These are phyloP conservation scores for Lophius piscatorius DNA, from an alignment of 2,113 vertebrate species.

Conservation along the genomic window DNA sequence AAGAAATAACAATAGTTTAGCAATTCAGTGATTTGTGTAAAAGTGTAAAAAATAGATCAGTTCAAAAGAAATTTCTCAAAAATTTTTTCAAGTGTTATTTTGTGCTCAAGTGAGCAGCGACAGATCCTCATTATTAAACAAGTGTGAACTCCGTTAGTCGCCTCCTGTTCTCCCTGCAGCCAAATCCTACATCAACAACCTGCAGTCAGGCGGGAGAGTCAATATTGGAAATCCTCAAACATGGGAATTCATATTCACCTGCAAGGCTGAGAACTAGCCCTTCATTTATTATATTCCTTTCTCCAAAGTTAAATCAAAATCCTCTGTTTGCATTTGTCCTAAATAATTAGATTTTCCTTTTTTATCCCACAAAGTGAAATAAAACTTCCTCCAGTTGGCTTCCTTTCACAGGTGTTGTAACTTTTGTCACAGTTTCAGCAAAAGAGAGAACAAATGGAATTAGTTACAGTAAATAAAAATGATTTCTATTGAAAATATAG, in stretches of 20 bases:
- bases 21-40: slow-evolving; percentile 57
- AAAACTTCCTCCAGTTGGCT: neutral
- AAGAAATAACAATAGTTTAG: slow-evolving; percentile 60
- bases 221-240: neutral
- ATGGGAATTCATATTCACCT: no score
- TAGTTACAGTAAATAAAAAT: no score
- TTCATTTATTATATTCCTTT: no score
- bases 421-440: no score
- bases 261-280: neutral
- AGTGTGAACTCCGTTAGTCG: slow-evolving; percentile 34
- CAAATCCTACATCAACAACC: slow-evolving; percentile 6
- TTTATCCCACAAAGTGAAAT: no score
- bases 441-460: no score
- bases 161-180: slow-evolving; percentile 39
- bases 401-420: no score
- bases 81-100: slow-evolving; percentile 41
- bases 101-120: slow-evolving; percentile 21
- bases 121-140: slow-evolving; percentile 17
- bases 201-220: neutral
- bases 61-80: slow-evolving; percentile 13
- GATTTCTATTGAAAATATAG: no score
- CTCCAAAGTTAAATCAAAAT: no score
- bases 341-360: neutral
- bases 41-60: slow-evolving; percentile 75
- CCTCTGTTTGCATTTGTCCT: no score